phyloP scores from a whole-genome alignment of 2,113 vertebrate genomes.

The Brevimyrus niger region DNA sequence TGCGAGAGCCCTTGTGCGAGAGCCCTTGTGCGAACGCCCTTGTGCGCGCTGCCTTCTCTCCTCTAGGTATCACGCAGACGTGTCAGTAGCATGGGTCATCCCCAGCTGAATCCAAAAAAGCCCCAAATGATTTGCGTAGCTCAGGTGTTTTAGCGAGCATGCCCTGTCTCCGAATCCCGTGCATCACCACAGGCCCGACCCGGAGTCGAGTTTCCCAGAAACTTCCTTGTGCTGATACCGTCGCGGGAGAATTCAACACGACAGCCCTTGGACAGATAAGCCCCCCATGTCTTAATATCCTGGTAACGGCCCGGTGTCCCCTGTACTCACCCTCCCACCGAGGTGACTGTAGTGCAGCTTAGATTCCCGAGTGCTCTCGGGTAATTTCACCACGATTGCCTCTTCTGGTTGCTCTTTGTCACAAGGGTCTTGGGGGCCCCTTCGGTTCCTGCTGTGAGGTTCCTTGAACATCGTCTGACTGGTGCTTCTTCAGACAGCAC shows the following conservation, averaged over 20 bases:
- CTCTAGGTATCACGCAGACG: neutral
- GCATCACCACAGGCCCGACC: neutral
- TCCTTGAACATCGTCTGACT: neutral
- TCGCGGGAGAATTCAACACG: neutral
- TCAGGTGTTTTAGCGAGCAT: neutral
- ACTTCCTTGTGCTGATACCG: neutral
- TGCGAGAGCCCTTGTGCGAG: too few species aligned
- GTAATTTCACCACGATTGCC: slow-evolving; percentile 20
- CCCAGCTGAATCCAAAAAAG: neutral
- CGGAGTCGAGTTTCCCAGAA: neutral
- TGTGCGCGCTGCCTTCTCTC: neutral
- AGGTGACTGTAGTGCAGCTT: neutral
- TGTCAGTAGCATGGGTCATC: neutral
- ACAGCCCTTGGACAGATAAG: neutral
- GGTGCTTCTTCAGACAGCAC: neutral
- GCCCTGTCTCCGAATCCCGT: neutral
- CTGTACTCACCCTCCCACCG: neutral
- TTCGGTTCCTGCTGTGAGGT: neutral
- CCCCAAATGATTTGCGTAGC: neutral
- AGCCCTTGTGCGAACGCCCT: too few species aligned
- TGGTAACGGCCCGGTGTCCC: neutral
- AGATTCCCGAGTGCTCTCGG: neutral
- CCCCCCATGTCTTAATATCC: neutral
- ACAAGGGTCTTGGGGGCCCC: neutral
- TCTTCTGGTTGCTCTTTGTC: neutral